A percentile compares a stretch with the other conserved stretches of the same genome.
phyloP scores from a whole-genome alignment of 2,797 vertebrate species.

The Pogonophryne albipinna region DNA sequence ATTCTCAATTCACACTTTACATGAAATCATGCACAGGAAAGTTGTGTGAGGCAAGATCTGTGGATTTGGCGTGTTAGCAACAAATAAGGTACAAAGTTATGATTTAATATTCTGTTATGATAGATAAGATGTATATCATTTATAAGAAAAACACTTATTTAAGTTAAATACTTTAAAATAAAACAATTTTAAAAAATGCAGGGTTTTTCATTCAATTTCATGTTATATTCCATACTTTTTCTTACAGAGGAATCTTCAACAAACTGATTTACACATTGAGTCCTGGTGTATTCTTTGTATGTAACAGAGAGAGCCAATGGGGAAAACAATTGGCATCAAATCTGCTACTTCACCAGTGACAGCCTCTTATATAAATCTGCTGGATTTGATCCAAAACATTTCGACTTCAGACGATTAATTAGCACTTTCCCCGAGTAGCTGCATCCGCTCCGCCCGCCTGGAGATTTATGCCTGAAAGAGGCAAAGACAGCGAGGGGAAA shows the following conservation, averaged over 20 bases:
- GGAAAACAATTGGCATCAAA: conserved; percentile 28
- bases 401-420: conserved; percentile 78
- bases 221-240: too few relatives aligned
- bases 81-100: neutral
- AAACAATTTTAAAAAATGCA: neutral
- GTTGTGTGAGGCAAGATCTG: neutral
- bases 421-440: conserved; percentile 78
- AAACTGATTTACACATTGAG: conserved; percentile 6
- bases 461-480: conserved; percentile 70
- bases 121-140: too few relatives aligned
- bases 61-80: neutral
- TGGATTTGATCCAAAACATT: conserved; percentile 48
- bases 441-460: conserved; percentile 75
- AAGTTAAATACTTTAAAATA: neutral
- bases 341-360: conserved; percentile 20
- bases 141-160: too few relatives aligned
- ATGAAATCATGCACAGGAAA: neutral
- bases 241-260: neutral
- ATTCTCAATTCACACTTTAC: neutral
- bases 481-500: conserved; percentile 59
- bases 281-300: conserved; percentile 16
- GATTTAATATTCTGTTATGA: neutral
- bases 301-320: conserved; percentile 1
- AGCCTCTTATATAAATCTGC: conserved; percentile 46
- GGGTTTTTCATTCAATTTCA: neutral